Evolutionary conservation across 2,888 invertebrate genomes (phyloP).

Genomic region (Sphaerophoria rueppellii): DNA sequence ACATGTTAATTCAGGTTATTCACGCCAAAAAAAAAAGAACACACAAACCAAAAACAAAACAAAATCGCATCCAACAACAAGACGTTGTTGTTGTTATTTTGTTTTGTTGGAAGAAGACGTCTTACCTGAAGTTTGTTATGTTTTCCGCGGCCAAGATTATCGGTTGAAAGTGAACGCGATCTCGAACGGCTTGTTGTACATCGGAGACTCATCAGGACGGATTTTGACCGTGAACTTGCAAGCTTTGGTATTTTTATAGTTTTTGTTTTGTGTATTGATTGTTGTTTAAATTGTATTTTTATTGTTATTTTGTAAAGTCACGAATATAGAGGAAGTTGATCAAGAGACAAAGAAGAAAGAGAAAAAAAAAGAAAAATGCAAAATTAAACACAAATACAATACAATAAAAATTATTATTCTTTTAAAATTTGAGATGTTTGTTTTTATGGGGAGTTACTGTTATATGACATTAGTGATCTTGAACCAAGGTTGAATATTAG

Average conservation of each 20-base stretch:
- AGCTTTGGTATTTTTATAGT: conserved; percentile 71
- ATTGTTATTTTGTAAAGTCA: conserved; percentile 52
- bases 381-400: conserved; percentile 49
- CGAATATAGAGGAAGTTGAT: conserved; percentile 37
- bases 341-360: conserved; percentile 44
- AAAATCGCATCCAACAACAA: conserved; percentile 23
- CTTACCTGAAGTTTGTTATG: conserved; percentile 65
- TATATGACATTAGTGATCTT: neutral
- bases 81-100: conserved; percentile 21
- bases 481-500: too few species aligned
- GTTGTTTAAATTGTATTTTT: conserved; percentile 45
- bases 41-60: conserved; percentile 35
- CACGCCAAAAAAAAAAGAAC: conserved; percentile 29
- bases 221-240: conserved; percentile 77
- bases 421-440: neutral
- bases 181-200: conserved; percentile 76
- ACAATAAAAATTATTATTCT: conserved; percentile 2
- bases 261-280: conserved; percentile 37
- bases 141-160: conserved; percentile 67
- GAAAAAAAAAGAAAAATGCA: conserved; percentile 50
- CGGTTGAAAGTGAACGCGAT: conserved; percentile 76
- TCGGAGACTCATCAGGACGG: conserved; percentile 78
- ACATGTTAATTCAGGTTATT: conserved; percentile 55
- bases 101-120: conserved; percentile 14
- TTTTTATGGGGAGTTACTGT: neutral